These are phyloP conservation scores for Neolamprologus sp. DNA, from an alignment of 2,113 vertebrate species.

Conservation along the genomic window DNA sequence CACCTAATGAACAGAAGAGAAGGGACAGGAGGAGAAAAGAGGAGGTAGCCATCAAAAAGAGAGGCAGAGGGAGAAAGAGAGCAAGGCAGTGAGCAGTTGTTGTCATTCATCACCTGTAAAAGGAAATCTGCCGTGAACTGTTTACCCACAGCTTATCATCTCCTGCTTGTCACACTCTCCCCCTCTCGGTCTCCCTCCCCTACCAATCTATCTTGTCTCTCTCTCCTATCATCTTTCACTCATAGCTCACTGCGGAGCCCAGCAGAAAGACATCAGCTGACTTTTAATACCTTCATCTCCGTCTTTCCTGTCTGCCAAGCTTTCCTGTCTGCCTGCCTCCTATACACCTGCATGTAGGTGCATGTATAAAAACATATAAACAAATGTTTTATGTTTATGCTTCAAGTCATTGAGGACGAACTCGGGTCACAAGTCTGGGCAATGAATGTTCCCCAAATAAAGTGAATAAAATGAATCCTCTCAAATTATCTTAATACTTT, in stretches of 20 bases:
- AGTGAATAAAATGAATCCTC: not conserved
- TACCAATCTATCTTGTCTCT: constrained; percentile 40
- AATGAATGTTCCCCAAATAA: not conserved
- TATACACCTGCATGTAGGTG: not conserved
- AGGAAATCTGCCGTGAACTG: constrained; percentile 62
- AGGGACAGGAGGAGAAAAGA: not conserved
- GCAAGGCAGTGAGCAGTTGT: constrained; percentile 34
- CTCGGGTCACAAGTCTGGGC: not conserved
- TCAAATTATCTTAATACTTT: not conserved
- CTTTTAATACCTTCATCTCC: constrained; percentile 55
- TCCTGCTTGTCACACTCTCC: constrained; percentile 44
- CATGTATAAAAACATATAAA: not conserved
- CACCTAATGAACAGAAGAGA: constrained; percentile 25
- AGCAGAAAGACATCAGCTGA: constrained; percentile 48
- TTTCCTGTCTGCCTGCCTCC: not conserved
- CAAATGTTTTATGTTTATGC: not conserved
- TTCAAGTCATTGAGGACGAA: not conserved
- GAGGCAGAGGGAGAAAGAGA: not conserved
- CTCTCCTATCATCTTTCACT: constrained; percentile 53
- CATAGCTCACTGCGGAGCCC: constrained; percentile 30
- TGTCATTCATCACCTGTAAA: constrained; percentile 65
- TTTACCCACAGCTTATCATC: constrained; percentile 62
- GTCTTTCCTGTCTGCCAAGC: not conserved
- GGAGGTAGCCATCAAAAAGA: constrained; percentile 6
- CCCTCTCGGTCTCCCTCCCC: not conserved